A percentile compares a stretch with the other conserved stretches of the same genome.
phyloP scores from a whole-genome alignment of 2,113 vertebrate species.

The Xenus cinereus region DNA sequence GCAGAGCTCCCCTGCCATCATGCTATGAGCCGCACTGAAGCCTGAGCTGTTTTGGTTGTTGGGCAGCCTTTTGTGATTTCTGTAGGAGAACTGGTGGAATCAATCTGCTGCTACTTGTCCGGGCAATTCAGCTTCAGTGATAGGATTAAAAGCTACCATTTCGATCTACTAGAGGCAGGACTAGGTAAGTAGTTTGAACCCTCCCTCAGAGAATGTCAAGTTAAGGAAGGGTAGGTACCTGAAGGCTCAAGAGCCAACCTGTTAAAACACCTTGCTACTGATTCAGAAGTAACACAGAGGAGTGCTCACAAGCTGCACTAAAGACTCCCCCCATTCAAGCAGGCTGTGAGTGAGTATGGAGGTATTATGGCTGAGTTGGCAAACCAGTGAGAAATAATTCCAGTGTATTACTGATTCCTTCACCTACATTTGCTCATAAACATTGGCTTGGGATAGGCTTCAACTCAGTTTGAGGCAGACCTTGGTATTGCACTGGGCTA shows the following conservation, averaged over 20 bases:
- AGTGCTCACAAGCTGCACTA: neutral
- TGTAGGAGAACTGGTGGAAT: constrained; percentile 36
- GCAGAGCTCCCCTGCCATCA: neutral
- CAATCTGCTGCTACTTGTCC: constrained; percentile 45
- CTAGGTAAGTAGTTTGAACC: neutral
- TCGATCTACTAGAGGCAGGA: neutral
- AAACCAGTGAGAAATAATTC: neutral
- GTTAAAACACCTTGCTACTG: neutral
- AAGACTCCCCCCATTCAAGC: neutral
- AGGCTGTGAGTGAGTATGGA: neutral
- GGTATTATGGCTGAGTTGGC: neutral
- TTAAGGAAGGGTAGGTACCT: neutral
- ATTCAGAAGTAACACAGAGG: neutral
- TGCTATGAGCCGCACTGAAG: neutral
- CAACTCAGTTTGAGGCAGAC: neutral
- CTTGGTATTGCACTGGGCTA: neutral
- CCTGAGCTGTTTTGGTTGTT: neutral
- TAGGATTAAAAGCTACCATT: constrained; percentile 15
- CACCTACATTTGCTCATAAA: neutral
- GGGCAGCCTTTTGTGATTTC: constrained; percentile 38
- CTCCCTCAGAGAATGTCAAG: neutral
- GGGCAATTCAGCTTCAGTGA: constrained; percentile 43
- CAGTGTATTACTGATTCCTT: neutral
- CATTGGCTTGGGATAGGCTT: neutral
- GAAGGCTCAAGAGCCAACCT: neutral